These are phyloP conservation scores for Sycophaga agraensis DNA, from an alignment of 1,140 invertebrate genomes.

Conservation along the genomic window DNA sequence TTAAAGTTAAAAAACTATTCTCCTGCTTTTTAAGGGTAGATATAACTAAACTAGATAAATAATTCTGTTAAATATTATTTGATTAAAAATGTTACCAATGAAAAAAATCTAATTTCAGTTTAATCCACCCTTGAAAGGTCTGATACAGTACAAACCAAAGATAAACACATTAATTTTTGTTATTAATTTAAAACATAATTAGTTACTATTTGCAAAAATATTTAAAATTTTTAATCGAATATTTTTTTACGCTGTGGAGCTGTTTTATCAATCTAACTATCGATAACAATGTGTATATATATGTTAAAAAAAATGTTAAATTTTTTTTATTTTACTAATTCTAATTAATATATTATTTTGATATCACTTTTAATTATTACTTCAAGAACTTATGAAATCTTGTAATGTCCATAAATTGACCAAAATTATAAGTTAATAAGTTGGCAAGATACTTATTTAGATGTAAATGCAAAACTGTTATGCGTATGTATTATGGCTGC, in stretches of 20 bases:
- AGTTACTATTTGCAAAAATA: background rate
- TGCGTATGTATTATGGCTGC: conserved; percentile 13
- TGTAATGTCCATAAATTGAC: conserved; percentile 2
- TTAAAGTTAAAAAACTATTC: no score
- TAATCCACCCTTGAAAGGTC: conserved; percentile 12
- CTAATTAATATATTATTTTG: background rate
- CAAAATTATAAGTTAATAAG: background rate
- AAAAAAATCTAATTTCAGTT: background rate
- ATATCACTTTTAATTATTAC: conserved; percentile 11
- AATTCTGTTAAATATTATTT: background rate
- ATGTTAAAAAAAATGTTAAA: no score
- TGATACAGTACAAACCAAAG: conserved; percentile 23
- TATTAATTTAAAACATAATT: background rate
- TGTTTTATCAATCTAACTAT: no score
- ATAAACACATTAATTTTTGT: background rate
- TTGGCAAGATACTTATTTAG: background rate
- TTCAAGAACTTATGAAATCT: no score
- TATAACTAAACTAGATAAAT: background rate
- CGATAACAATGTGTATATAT: no score
- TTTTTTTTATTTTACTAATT: background rate
- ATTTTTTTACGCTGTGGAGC: no score
- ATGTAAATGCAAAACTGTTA: conserved; percentile 8
- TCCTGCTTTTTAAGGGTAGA: background rate
- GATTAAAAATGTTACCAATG: background rate
- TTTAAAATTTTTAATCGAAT: no score